These are phyloP conservation scores for Agrochola lychnidis DNA, from an alignment of 2,888 invertebrate genomes.

Conservation along the genomic window DNA sequence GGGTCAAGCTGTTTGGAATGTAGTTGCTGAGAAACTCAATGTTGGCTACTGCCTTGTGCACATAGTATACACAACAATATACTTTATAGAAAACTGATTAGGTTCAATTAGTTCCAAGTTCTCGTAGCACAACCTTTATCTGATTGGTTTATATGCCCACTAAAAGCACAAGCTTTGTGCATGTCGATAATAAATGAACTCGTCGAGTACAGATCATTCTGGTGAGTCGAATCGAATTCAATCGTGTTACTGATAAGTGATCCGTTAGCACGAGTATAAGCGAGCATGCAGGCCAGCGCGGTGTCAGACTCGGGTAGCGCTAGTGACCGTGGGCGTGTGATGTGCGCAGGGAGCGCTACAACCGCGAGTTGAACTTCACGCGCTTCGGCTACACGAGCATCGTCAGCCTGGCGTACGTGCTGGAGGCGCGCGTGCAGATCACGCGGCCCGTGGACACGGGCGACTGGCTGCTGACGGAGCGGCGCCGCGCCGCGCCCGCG, in stretches of 20 bases:
- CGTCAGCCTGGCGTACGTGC: conserved; percentile 74
- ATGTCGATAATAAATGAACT: neutral
- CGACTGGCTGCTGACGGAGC: conserved; percentile 71
- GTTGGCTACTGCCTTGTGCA: neutral
- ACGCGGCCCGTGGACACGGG: conserved; percentile 65
- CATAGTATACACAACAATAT: neutral
- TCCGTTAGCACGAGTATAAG: neutral
- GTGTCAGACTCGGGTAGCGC: too few species aligned
- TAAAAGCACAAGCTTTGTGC: too few species aligned
- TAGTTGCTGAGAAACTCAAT: neutral
- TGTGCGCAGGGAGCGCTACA: conserved; percentile 74
- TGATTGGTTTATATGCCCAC: neutral
- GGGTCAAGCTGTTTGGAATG: neutral
- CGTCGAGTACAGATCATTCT: neutral
- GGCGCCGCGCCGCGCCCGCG: conserved; percentile 34
- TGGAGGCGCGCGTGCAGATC: conserved; percentile 69
- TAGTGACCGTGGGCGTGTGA: neutral
- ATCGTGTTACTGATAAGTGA: neutral
- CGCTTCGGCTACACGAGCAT: conserved; percentile 81
- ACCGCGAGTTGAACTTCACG: conserved; percentile 78
- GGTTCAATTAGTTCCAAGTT: conserved; percentile 1
- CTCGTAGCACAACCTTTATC: neutral
- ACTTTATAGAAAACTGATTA: neutral
- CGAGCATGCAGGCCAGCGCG: neutral
- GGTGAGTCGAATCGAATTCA: neutral